Percentiles rank a stretch among this genome's conserved stretches.
phyloP scores from a whole-genome alignment of 2,797 vertebrate genomes.

The Chiropotes sagulatus region DNA sequence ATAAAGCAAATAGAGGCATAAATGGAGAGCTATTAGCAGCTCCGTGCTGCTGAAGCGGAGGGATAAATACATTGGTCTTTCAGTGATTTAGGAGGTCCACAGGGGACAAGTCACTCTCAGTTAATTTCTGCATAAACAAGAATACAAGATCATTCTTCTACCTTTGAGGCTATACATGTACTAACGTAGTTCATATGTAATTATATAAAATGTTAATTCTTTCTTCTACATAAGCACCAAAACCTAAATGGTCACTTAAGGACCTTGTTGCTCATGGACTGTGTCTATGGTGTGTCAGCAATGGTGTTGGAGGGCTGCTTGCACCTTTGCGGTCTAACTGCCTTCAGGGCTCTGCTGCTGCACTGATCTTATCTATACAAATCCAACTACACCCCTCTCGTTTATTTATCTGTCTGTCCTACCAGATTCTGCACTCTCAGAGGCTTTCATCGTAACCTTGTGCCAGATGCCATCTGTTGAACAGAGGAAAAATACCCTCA shows the following conservation, averaged over 20 bases:
- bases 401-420: neutral
- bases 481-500: neutral
- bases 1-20: neutral
- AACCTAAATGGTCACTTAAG: neutral
- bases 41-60: neutral
- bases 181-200: neutral
- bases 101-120: neutral
- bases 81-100: neutral
- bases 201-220: neutral
- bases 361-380: neutral
- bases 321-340: neutral
- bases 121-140: neutral
- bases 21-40: neutral
- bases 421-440: neutral
- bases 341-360: neutral
- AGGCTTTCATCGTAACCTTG: neutral
- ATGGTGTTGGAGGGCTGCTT: rapidly evolving
- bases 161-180: neutral
- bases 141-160: neutral
- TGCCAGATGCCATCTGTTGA: neutral
- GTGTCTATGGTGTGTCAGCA: neutral
- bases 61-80: neutral
- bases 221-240: neutral
- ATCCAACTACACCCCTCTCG: neutral
- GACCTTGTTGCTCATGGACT: neutral